Base-by-base conservation (phyloP, 2,797 vertebrate genomes). In the Acipenser ruthenus region DNA sequence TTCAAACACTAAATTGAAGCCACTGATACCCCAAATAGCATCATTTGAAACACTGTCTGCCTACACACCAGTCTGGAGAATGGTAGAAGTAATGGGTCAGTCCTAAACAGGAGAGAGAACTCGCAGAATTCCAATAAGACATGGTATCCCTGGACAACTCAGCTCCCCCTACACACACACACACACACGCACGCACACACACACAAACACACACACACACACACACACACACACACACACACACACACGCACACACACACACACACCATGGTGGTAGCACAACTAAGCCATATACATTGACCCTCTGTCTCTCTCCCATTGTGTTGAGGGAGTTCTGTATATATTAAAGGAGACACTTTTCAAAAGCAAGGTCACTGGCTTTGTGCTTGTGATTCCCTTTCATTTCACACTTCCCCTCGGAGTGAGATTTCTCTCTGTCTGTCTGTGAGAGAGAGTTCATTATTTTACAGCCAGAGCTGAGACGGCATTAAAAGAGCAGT, bases 171-270 rank as follows among this genome's bases (percentile, higher is more conserved):
- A 37, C 23, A 37, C 2, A 37, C 23, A 69, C 60, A 68, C 15
- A 18, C 15, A 18, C 15, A 1, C 15, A 18, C 1, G 1, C 60
- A 64, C 71, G 69, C 74, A 78, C 69, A 12, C 68, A 76, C 70
- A 73, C 76, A 71, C 71, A 65, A 10, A 55, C 13, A 60, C 65
- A 60, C 56, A 50, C 48, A 49, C 65, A 51, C 47, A 59, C 37
- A 15, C 55, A 50, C 59, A 59, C 55, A 66, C 49, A 67, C 59
- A 23, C 58, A 8, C 74, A 71, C 76, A 74, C 71, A 77, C 71
- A 74, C 69, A 75, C 12, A 56, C 23, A 23, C 23, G 2, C 23
- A 37, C 23, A 37, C 23, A 37, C 23, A 37, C 23, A 37, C 23
- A 37, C 23, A 37, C 23, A 37, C 23, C 23, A 37, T 37, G 23